Evolutionary conservation across 1,140 invertebrate species (phyloP), one percentile per base, ranked within the genome.

Genomic region (Littorina saxatilis): DNA sequence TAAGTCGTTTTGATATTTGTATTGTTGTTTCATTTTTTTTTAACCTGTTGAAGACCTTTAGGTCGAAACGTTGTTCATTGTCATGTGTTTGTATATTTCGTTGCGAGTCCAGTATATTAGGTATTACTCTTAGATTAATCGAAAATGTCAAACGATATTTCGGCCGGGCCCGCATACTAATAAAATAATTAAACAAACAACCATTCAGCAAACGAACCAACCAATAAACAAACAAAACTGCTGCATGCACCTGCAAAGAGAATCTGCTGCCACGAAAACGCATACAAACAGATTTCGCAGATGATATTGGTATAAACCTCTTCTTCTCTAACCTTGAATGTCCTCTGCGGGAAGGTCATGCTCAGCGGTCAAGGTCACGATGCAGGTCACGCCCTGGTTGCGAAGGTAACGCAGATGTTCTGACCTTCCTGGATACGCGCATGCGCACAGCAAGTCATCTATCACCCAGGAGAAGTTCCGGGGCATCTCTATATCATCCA

Each of bases 281-380:
- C 15, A 15, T 0, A 32, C n/a, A 13, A 32, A 58, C 37, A 58
- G 17, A 27, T 37, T 23, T 3, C 20, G 23, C 27, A 35, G 15
- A 7, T 17, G 13, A 11, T 23, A 11, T 76, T n/a, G 52, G 35
- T 52, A 76, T 29, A 76, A 0, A n/a, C 4, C 23, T 47, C 43
- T 9, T 47, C n/a, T 35, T 13, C 15, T 32, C 75, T 78, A 84
- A 83, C 90, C 88, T 63, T 86, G 82, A 82, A 93, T 89, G 63
- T 84, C 43, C 61, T 89, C 78, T 52, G 94, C 91, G 5, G 94
- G 94, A 17, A 95, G 95, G 52, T 92, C 89, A 85, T 93, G 94
- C 87, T 95, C 95, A 1, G 94, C 94, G 0, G 94, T 95, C 55
- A 95, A 87, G 0, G 94, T 95, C 11, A 95, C 93, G 23, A 95